A percentile compares a stretch with the other conserved stretches of the same genome.
Conservation (phyloP, 2,113 vertebrate genomes). For the Penelope pileata region DNA sequence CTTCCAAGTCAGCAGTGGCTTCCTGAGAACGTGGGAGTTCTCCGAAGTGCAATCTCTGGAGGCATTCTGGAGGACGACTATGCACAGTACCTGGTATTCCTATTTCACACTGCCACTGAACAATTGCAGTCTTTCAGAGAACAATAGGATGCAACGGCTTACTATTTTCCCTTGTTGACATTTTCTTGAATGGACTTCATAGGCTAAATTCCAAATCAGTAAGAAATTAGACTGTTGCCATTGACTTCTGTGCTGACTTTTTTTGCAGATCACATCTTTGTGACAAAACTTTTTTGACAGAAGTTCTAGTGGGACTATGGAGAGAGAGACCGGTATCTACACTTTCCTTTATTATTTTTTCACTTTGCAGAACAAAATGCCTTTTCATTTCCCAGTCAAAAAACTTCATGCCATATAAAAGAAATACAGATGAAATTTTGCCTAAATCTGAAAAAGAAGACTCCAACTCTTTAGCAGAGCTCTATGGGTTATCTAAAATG, state of each 20-base stretch:
- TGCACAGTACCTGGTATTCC: neutral
- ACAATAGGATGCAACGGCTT: neutral
- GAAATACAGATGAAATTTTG: neutral
- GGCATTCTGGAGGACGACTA: neutral
- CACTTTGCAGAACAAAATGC: neutral
- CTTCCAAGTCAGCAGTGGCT: neutral
- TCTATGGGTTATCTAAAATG: neutral
- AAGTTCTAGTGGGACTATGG: neutral
- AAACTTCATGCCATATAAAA: neutral
- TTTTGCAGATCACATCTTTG: neutral
- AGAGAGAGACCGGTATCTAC: neutral
- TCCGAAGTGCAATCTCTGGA: neutral
- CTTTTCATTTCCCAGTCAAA: neutral
- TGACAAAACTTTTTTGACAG: neutral
- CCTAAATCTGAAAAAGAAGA: neutral
- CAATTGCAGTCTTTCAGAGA: neutral
- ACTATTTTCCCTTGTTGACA: neutral
- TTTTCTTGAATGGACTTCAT: neutral
- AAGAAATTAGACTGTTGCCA: neutral
- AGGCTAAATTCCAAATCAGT: neutral
- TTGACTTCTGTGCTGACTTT: neutral
- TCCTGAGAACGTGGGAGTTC: neutral
- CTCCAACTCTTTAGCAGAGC: neutral
- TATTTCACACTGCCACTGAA: neutral
- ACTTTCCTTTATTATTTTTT: neutral